Conservation (phyloP, 2,797 vertebrate genomes). For the Poeciliopsis infans region DNA sequence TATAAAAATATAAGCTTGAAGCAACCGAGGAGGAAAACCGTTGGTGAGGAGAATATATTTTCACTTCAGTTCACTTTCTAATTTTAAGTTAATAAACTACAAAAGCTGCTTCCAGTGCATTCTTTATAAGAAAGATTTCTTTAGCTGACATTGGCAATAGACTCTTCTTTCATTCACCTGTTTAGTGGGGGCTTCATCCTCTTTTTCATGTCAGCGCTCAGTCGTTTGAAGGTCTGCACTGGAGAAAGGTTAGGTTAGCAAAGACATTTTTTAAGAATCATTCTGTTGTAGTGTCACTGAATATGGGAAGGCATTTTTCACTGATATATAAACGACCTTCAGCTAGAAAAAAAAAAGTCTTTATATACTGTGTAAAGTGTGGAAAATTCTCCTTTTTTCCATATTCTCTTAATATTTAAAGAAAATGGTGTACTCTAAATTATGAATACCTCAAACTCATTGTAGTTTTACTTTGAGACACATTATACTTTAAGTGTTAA, state of each 20-base stretch:
- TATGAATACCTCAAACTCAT: conserved; percentile 4
- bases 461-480: conserved; percentile 3
- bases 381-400: neutral
- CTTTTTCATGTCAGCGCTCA: neutral
- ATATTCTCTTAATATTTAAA: conserved; percentile 9
- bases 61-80: neutral
- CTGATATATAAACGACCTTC: neutral
- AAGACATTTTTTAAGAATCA: neutral
- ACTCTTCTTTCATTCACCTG: neutral
- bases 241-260: neutral
- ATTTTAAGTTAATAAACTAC: neutral
- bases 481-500: conserved; percentile 4
- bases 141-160: neutral
- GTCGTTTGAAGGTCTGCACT: neutral
- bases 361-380: neutral
- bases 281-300: neutral
- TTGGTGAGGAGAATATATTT: neutral
- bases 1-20: neutral
- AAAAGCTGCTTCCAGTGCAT: neutral
- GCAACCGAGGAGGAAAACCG: neutral
- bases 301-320: neutral
- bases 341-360: neutral
- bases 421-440: conserved; percentile 6
- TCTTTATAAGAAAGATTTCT: neutral
- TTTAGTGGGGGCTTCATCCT: neutral